Evolutionary conservation across 2,888 invertebrate species (phyloP).

Genomic region (Drosophila mayaguana): DNA sequence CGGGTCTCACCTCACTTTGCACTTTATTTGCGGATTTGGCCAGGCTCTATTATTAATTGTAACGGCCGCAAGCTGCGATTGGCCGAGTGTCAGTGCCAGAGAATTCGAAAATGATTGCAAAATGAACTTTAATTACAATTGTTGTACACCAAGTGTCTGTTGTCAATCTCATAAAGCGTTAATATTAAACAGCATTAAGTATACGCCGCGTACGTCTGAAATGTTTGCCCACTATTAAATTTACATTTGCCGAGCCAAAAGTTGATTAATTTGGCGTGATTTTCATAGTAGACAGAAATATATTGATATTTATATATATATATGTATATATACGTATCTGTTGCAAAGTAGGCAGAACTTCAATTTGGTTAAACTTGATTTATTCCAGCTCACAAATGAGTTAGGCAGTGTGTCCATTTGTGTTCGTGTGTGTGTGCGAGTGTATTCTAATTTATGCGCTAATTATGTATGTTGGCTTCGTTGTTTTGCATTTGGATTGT

Average conservation of each 20-base stretch:
- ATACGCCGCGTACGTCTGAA: not conserved
- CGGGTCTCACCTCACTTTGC: conserved; percentile 28
- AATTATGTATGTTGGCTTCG: conserved; percentile 60
- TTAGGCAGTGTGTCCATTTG: not conserved
- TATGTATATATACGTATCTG: not conserved
- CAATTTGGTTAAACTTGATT: conserved; percentile 49
- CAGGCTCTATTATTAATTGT: conserved; percentile 54
- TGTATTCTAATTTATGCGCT: conserved; percentile 57
- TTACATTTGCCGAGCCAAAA: conserved; percentile 36
- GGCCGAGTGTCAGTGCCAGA: conserved; percentile 22
- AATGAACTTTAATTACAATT: conserved; percentile 47
- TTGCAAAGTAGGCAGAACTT: conserved; percentile 17
- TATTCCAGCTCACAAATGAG: conserved; percentile 25
- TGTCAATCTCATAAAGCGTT: conserved; percentile 47
- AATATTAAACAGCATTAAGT: conserved; percentile 42
- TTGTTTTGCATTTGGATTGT: conserved; percentile 37
- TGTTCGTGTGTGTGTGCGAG: conserved; percentile 13
- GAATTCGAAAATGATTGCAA: conserved; percentile 11
- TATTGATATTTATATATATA: not conserved
- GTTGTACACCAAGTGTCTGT: conserved; percentile 21
- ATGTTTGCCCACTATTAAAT: conserved; percentile 29
- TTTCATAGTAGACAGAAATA: conserved; percentile 5
- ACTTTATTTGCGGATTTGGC: conserved; percentile 65
- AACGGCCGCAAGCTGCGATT: conserved; percentile 30
- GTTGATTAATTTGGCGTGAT: conserved; percentile 49